Evolutionary conservation across 2,888 invertebrate species (phyloP), one percentile per base, ranked within the genome.

Genomic region (Troglohyphantes excavatus): DNA sequence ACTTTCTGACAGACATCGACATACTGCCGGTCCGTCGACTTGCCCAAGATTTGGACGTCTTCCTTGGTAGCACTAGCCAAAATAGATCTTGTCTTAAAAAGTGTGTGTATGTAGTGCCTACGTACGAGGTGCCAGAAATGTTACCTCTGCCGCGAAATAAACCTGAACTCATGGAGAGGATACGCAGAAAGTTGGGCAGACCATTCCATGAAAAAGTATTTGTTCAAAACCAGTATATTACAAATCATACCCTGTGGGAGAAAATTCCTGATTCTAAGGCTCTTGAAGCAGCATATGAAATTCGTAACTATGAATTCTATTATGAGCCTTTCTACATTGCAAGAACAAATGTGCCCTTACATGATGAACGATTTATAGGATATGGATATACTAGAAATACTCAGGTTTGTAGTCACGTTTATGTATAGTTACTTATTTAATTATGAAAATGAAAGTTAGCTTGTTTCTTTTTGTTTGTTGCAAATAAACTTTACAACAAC

Each of bases 311-410:
- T 91, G 95, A 95, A 94, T 96, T 97, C 93, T 95, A 97, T 90
- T 98, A 98, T 94, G 98, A 98, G 94, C 98, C 98, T 0, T 98
- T 98, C 94, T 98, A 97, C 94, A 96, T 98, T 82, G 96, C 97
- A 0, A 94, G 95, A 2, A 97, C 97, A 93, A 95, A 95, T 73
- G 97, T 96, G 26, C 97, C 98, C 0, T 94, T 95, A 0, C 97
- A 98, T 92, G 97, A 98, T 93, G 97, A 98, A 94, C 94, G 97
- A 84, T 98, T 98, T 94, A 94, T 97, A 76, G 98, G 98, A 43
- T 98, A 98, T 93, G 98, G 98, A 82, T 98, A 97, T 94, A 98
- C 98, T 0, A 95, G 98, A 93, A 98, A 98, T 93, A 97, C 97
- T 11, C 98, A 98, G 96, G 97, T 97, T 94, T 39, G 39, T 39